Conservation (phyloP, 2,113 vertebrate species). For the Gymnobelideus leadbeateri region DNA sequence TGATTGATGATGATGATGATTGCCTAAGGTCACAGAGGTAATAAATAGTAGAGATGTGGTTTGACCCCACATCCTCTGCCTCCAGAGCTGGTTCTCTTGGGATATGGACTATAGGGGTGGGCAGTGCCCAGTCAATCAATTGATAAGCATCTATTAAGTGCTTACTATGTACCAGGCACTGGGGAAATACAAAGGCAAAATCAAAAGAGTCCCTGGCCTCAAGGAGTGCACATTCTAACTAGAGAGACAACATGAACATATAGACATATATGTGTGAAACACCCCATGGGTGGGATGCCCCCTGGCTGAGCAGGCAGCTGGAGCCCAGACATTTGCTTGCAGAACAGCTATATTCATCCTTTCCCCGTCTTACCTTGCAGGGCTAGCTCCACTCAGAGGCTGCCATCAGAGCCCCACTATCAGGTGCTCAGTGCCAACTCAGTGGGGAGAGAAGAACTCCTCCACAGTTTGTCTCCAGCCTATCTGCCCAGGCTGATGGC, state of each 20-base stretch:
- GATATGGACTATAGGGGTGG: neutral
- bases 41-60: neutral
- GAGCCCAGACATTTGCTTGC: neutral
- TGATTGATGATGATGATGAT: too few species aligned
- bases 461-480: neutral
- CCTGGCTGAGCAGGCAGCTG: neutral
- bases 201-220: too few species aligned
- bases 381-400: neutral
- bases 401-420: neutral
- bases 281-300: neutral
- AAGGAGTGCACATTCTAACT: too few species aligned
- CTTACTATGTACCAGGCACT: too few species aligned
- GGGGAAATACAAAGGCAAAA: too few species aligned
- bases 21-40: neutral
- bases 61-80: neutral
- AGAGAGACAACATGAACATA: neutral
- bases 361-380: neutral
- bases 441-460: neutral
- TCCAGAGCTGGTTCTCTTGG: neutral
- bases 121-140: neutral
- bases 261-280: neutral
- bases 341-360: neutral
- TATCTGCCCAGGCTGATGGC: neutral
- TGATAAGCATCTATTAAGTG: too few species aligned
- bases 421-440: neutral